A percentile compares a stretch with the other conserved stretches of the same genome.
These are phyloP conservation scores for Periophthalmodon schlosseri DNA, from an alignment of 2,113 vertebrate species.

Conservation along the genomic window DNA sequence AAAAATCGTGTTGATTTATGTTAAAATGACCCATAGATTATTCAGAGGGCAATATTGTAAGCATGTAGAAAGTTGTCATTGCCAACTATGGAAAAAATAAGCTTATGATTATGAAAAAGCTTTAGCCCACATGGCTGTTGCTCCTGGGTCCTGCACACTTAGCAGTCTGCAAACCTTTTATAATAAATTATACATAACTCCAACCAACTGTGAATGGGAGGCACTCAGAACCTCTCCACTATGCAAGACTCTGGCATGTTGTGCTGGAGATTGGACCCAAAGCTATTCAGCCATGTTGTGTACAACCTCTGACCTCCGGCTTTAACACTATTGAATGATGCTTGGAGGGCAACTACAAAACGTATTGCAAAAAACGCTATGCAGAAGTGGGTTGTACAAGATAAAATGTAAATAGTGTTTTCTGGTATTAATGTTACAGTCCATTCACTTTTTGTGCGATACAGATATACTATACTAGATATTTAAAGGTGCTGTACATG, in stretches of 20 bases:
- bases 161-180: constrained; percentile 60
- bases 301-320: neutral
- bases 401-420: too few species aligned
- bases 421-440: neutral
- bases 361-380: neutral
- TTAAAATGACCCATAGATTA: neutral
- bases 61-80: neutral
- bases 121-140: constrained; percentile 26
- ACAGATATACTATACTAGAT: neutral
- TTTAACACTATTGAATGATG: neutral
- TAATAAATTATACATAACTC: constrained; percentile 65
- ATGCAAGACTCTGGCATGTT: neutral
- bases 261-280: neutral
- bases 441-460: neutral
- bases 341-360: neutral
- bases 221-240: constrained; percentile 41
- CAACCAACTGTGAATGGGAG: constrained; percentile 35
- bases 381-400: neutral
- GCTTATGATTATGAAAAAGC: constrained; percentile 36
- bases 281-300: neutral
- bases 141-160: constrained; percentile 37
- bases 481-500: too few species aligned
- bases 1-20: neutral
- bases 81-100: constrained; percentile 1
- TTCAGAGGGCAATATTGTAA: neutral